phyloP scores from a whole-genome alignment of 64 coral and sea anemone genomes.

The Montipora cactus region DNA sequence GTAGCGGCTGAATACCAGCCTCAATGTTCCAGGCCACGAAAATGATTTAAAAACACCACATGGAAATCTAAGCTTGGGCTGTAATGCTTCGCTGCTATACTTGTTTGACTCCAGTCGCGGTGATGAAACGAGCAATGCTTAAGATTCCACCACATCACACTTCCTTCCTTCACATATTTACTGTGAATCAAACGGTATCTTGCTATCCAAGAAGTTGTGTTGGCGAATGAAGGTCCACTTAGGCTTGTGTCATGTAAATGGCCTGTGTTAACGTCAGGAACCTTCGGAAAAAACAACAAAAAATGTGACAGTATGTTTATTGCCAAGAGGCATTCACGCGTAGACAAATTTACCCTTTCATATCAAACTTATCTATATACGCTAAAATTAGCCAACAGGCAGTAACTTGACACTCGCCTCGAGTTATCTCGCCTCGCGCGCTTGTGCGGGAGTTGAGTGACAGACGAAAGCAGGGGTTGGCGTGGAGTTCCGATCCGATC shows the following conservation, averaged over 20 bases:
- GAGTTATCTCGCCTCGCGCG: background rate
- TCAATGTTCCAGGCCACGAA: constrained; percentile 21
- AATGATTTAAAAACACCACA: constrained; percentile 66
- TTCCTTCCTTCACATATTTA: constrained; percentile 45
- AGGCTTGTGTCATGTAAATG: constrained; percentile 42
- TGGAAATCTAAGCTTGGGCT: constrained; percentile 29
- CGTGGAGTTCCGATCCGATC: constrained; percentile 11
- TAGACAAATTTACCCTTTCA: constrained; percentile 77
- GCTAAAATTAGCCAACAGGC: constrained; percentile 76
- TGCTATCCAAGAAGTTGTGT: constrained; percentile 6
- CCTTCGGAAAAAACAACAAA: constrained; percentile 73
- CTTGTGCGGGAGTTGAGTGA: constrained; percentile 60
- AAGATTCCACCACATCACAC: constrained; percentile 45
- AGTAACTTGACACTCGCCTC: constrained; percentile 67
- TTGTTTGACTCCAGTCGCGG: background rate
- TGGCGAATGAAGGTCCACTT: constrained; percentile 32
- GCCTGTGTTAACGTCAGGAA: constrained; percentile 57
- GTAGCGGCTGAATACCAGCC: constrained; percentile 15
- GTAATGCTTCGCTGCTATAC: constrained; percentile 4
- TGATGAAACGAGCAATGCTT: constrained; percentile 27
- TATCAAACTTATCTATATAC: constrained; percentile 29
- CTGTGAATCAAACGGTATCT: background rate
- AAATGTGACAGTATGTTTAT: constrained; percentile 63
- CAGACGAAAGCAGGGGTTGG: background rate
- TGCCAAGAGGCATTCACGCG: constrained; percentile 74